A percentile compares a stretch with the other conserved stretches of the same genome.
Evolutionary conservation across 2,888 invertebrate genomes (phyloP).

Genomic region (Venusia cambrica): DNA sequence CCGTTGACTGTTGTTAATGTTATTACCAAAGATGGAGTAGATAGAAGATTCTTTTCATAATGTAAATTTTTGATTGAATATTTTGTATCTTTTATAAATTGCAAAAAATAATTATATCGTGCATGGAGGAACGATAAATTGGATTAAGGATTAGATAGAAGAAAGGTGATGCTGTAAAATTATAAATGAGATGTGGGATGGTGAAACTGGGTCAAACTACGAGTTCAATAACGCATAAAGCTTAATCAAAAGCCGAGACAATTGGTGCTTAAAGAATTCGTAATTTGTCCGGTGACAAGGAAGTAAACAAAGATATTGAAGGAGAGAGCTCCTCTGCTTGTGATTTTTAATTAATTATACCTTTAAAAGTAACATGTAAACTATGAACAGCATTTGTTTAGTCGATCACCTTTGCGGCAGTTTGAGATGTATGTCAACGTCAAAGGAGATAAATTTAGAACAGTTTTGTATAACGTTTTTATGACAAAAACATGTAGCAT

Average conservation of each 20-base stretch:
- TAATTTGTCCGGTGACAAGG: constrained; percentile 12
- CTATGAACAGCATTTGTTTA: constrained; percentile 29
- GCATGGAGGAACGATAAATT: constrained; percentile 61
- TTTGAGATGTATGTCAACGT: constrained; percentile 53
- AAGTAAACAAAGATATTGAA: constrained; percentile 19
- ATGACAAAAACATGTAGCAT: constrained; percentile 66
- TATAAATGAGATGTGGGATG: constrained; percentile 26
- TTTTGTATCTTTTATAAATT: constrained; percentile 77
- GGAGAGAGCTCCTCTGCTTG: constrained; percentile 30
- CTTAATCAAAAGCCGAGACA: constrained; percentile 7
- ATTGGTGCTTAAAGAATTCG: constrained; percentile 15
- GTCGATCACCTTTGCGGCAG: constrained; percentile 25
- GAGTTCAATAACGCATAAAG: constrained; percentile 13
- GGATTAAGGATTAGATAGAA: constrained; percentile 68
- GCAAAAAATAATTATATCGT: constrained; percentile 68
- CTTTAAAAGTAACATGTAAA: constrained; percentile 26
- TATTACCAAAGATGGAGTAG: constrained; percentile 77
- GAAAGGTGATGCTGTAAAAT: constrained; percentile 41
- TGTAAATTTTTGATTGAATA: constrained; percentile 69
- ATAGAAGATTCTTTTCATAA: constrained; percentile 59
- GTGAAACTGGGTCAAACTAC: constrained; percentile 13
- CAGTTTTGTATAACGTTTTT: constrained; percentile 74
- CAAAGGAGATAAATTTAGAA: constrained; percentile 42
- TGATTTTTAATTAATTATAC: constrained; percentile 32
- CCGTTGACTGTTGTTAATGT: constrained; percentile 68